Evolutionary conservation across 2,888 invertebrate species (phyloP), one percentile per base, ranked within the genome.

Genomic region (Orchesella flavescens): DNA sequence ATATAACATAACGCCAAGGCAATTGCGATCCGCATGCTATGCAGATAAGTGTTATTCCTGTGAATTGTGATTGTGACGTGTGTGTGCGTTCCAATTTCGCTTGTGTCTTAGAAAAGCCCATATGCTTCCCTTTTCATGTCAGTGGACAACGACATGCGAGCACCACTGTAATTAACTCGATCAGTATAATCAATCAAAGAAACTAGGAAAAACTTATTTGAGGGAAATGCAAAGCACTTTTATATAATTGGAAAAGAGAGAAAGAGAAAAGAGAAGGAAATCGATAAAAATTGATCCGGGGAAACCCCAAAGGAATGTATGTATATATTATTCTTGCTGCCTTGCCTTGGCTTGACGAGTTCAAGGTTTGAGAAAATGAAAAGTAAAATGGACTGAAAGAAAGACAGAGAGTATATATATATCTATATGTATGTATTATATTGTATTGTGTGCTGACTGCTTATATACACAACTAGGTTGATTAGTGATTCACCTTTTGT

Each of bases 281-380:
- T 82, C 82, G 75, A 82, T 82, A 82, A 71, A 65, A 71, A 82
- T 82, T 75, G 82, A 82, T 82, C 82, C 65, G 82, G 82, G 82
- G 82, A 82, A 76, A 74, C 82, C 81, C 82, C 82, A 71, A 53
- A 44, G 19, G 46, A 44, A 68, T 68, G 44, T 19, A 63, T 75
- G 43, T 21, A 65, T 59, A 19, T 63, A 53, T 66, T 65, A 66
- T 73, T 79, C 57, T 57, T 79, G 19, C 72, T 46, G 44, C 59
- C 74, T 59, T 59, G 66, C 68, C 71, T 71, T 82, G 68, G 44
- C 76, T 68, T 43, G 13, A 65, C 43, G 82, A 76, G 82, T 82
- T 82, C 82, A 82, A 82, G 82, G 82, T 76, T 82, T 82, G 49
- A 69, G 43, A 66, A 53, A 66, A 66, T 66, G 66, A 66, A 66